These are phyloP conservation scores for Cynodonichthys magdalenae DNA, from an alignment of 2,797 vertebrate species.

Conservation along the genomic window DNA sequence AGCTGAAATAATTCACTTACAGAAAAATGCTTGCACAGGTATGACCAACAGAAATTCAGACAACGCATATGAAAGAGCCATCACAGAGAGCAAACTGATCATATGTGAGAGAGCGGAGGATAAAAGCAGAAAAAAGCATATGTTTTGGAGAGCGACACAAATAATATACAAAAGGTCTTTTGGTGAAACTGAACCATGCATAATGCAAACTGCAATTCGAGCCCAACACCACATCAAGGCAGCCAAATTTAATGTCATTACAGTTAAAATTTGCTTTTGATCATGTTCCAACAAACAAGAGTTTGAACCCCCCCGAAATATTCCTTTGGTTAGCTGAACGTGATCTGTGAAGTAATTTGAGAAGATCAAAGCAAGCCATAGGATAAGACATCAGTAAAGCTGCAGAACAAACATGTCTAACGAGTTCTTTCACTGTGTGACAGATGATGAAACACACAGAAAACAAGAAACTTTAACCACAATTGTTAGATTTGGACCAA, in stretches of 20 bases:
- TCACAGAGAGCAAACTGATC: neutral
- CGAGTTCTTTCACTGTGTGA: slow-evolving; percentile 23
- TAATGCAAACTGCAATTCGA: too few relatives aligned
- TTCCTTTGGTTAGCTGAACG: slow-evolving; percentile 33
- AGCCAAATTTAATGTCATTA: neutral
- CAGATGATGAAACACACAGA: slow-evolving; percentile 39
- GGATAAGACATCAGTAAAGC: slow-evolving; percentile 21
- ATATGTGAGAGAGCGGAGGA: neutral
- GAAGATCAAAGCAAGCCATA: slow-evolving; percentile 41
- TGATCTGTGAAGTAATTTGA: slow-evolving; percentile 53
- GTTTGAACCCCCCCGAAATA: slow-evolving; percentile 26
- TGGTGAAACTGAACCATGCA: too few relatives aligned
- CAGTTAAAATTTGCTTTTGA: slow-evolving; percentile 42
- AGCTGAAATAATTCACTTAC: neutral
- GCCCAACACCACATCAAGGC: too few relatives aligned
- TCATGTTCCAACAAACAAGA: slow-evolving; percentile 27
- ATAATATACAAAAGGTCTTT: neutral
- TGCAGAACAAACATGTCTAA: slow-evolving; percentile 18
- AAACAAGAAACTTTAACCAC: slow-evolving; percentile 18
- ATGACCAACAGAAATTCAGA: neutral
- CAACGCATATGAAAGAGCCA: neutral
- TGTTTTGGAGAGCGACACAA: neutral
- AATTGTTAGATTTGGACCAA: neutral
- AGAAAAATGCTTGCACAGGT: neutral
- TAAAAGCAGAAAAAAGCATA: neutral